phyloP scores from a whole-genome alignment of 2,797 vertebrate genomes.

The Hydrolagus colliei region DNA sequence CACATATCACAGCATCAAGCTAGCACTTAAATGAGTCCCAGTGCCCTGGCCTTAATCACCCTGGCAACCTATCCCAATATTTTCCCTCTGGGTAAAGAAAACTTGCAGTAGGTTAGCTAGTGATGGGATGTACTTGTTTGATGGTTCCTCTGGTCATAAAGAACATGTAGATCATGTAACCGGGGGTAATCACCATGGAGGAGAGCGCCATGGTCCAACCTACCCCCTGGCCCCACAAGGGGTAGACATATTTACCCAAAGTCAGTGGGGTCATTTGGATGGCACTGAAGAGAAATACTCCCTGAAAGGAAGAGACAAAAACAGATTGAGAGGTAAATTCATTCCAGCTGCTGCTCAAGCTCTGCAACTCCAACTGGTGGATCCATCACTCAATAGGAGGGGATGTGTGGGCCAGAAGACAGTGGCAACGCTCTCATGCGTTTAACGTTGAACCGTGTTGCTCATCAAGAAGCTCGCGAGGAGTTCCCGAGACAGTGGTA shows the following conservation, averaged over 20 bases:
- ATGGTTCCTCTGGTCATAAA: conserved; percentile 62
- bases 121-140: conserved; percentile 53
- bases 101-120: background rate
- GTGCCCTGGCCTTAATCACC: background rate
- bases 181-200: conserved; percentile 79
- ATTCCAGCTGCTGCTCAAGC: background rate
- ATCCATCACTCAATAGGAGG: background rate
- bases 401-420: background rate
- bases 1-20: background rate
- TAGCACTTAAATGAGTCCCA: background rate
- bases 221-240: conserved; percentile 73
- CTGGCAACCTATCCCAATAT: background rate
- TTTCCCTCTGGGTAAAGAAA: background rate
- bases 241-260: conserved; percentile 75
- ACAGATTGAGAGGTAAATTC: background rate
- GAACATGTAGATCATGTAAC: conserved; percentile 72
- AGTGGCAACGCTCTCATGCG: background rate
- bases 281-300: conserved; percentile 81
- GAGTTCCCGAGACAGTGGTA: too few species aligned
- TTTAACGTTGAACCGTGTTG: background rate
- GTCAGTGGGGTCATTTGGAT: conserved; percentile 82
- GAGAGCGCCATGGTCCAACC: conserved; percentile 83
- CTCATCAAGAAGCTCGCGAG: too few species aligned
- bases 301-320: conserved; percentile 49
- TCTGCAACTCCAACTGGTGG: too few species aligned